phyloP scores from a whole-genome alignment of 2,113 vertebrate genomes.

The Helogale parvula region DNA sequence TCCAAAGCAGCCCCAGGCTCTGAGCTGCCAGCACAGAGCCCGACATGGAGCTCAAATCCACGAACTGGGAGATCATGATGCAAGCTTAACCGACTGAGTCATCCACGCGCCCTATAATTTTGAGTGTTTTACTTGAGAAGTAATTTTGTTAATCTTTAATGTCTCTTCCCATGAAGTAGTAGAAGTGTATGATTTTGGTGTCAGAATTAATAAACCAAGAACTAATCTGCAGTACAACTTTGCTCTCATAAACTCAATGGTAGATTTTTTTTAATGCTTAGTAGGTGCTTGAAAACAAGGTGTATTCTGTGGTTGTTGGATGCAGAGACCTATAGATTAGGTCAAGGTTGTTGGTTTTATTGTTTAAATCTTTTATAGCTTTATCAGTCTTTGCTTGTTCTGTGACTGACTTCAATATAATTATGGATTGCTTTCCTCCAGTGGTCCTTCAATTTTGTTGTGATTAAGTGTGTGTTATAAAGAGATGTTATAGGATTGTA shows the following conservation, averaged over 20 bases:
- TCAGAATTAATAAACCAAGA: slow-evolving; percentile 2
- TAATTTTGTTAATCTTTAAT: neutral
- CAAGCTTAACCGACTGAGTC: neutral
- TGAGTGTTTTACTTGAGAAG: neutral
- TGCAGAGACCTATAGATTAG: neutral
- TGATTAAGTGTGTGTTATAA: neutral
- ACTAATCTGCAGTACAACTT: neutral
- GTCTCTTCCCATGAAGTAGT: neutral
- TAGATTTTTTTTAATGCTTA: neutral
- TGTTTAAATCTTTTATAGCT: neutral
- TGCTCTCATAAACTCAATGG: neutral
- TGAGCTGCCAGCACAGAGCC: neutral
- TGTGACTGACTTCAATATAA: neutral
- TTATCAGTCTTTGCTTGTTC: neutral
- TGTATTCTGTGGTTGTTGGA: neutral
- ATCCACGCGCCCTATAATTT: neutral
- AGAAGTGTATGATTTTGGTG: neutral
- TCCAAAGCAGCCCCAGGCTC: neutral
- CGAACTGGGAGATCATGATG: neutral
- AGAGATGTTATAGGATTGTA: neutral
- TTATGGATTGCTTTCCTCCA: neutral
- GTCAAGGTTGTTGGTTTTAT: neutral
- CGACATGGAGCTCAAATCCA: neutral
- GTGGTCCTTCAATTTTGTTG: neutral
- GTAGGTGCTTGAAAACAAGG: neutral